A percentile compares a stretch with the other conserved stretches of the same genome.
phyloP scores from a whole-genome alignment of 2,888 invertebrate genomes.

The Pyrrhosoma nymphula region DNA sequence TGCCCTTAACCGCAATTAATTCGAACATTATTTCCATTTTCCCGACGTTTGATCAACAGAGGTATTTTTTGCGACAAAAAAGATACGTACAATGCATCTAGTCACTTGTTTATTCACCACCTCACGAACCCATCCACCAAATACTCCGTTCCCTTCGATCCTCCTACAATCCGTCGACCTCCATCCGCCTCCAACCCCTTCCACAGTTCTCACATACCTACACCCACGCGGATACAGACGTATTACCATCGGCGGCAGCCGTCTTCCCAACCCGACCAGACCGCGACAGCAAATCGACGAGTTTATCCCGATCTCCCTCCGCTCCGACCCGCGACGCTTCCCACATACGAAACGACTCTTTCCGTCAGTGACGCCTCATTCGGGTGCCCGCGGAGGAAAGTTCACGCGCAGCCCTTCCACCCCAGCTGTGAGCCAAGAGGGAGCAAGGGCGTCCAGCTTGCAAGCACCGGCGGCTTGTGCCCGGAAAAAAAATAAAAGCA shows the following conservation, averaged over 20 bases:
- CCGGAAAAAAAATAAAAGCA: too few relatives aligned
- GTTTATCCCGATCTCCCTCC: neutral
- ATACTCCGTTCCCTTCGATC: too few relatives aligned
- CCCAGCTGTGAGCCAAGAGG: neutral
- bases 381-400: neutral
- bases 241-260: neutral
- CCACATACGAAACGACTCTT: neutral
- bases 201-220: neutral
- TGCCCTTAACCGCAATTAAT: too few relatives aligned
- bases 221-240: neutral
- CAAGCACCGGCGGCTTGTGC: too few relatives aligned
- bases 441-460: neutral
- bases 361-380: neutral
- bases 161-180: too few relatives aligned
- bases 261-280: neutral
- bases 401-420: neutral
- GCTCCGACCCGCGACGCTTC: neutral
- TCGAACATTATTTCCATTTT: too few relatives aligned
- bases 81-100: too few relatives aligned
- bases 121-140: too few relatives aligned
- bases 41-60: too few relatives aligned
- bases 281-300: neutral
- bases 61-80: too few relatives aligned
- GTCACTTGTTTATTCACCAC: too few relatives aligned
- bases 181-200: too few relatives aligned